Evolutionary conservation across 1,140 invertebrate genomes (phyloP), one percentile per base, ranked within the genome.

Genomic region (Ceratosolen fusciceps): DNA sequence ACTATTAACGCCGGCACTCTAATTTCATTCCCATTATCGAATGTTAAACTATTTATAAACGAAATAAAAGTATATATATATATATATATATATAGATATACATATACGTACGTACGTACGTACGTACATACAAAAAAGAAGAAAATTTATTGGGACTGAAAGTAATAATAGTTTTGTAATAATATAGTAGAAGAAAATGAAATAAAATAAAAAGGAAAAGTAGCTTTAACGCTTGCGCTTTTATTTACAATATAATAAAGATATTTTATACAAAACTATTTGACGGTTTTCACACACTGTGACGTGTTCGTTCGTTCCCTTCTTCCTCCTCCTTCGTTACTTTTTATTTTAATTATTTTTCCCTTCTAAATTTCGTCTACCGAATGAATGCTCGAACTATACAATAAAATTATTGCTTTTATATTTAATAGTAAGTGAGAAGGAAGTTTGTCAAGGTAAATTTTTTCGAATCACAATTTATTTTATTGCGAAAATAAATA

Each of bases 231-330:
- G 58, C 68, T 79, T 78, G 74, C 79, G 74, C 75, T 70, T 84
- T 83, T 81, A 82, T 83, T 81, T 81, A 79, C 82, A 70, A 68
- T 76, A 76, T 79, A 79, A n/a, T n/a, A n/a, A n/a, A 71, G 70
- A 73, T 77, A 80, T 77, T 74, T 77, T 81, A 81, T 62, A 81
- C 37, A 76, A 70, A 54, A 80, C 79, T 68, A 68, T 70, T 37
- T 56, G 67, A 73, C 67, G 47, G 39, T 67, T 80, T 77, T 80
- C 74, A 80, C 79, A 81, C 77, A 75, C 80, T 56, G 58, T 62
- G 16, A 75, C 54, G 54, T 77, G 67, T 73, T 77, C 79, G 74
- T 77, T 77, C 74, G 74, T 54, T 74, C 54, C 26, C n/a, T n/a
- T n/a, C n/a, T n/a, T n/a, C n/a, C n/a, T n/a, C n/a, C n/a, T n/a